These are phyloP conservation scores for Andrena camellia DNA, from an alignment of 2,888 invertebrate species.

Conservation along the genomic window DNA sequence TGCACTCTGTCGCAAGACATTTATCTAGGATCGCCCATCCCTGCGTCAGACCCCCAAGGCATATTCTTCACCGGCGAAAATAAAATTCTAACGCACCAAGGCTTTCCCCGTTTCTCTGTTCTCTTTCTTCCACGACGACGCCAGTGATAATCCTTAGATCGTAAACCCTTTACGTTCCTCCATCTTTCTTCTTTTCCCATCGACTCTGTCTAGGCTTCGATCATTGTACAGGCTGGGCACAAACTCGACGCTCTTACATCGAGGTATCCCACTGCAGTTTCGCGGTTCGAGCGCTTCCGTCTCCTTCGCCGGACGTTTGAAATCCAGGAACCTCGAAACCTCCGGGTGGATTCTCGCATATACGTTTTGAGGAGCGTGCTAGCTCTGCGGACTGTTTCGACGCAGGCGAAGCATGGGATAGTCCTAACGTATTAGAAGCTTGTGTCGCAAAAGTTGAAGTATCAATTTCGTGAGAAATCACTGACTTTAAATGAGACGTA, in stretches of 20 bases:
- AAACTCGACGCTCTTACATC: slow-evolving; percentile 22
- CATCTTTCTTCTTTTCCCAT: slow-evolving; percentile 7
- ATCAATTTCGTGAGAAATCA: too few species aligned
- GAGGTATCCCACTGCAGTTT: neutral
- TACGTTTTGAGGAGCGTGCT: neutral
- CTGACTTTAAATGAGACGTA: too few species aligned
- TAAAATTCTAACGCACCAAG: slow-evolving; percentile 21
- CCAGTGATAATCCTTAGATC: slow-evolving; percentile 32
- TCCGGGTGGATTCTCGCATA: neutral
- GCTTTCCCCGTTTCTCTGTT: slow-evolving; percentile 30
- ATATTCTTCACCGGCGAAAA: slow-evolving; percentile 13
- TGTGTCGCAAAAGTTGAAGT: too few species aligned
- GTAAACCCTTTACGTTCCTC: slow-evolving; percentile 6
- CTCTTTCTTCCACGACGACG: slow-evolving; percentile 38
- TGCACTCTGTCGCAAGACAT: too few species aligned
- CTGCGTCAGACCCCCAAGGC: slow-evolving; percentile 16
- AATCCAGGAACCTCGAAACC: too few species aligned
- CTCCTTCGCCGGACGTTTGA: too few species aligned
- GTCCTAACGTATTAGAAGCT: too few species aligned
- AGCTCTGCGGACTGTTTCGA: neutral
- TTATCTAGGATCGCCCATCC: slow-evolving; percentile 40
- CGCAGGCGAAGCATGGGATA: too few species aligned
- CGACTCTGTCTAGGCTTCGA: slow-evolving; percentile 15
- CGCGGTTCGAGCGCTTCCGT: neutral
- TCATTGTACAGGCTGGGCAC: slow-evolving; percentile 47